phyloP scores from a whole-genome alignment of 2,888 invertebrate species.

The Myopa tessellatipennis region DNA sequence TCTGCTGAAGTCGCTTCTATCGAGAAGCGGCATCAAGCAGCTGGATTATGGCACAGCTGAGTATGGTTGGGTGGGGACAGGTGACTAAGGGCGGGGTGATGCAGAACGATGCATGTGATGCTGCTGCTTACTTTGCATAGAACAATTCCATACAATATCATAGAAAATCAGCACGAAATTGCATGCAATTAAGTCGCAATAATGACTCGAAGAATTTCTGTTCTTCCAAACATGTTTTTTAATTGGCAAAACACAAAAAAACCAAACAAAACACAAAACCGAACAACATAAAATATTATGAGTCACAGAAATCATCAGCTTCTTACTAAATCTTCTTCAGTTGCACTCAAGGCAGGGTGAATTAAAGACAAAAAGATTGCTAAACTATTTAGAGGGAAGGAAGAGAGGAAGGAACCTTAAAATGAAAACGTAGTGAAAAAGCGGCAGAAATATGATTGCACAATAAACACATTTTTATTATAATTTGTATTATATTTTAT shows the following conservation, averaged over 20 bases:
- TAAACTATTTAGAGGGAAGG: no score
- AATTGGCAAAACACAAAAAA: not conserved
- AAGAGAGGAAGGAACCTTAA: no score
- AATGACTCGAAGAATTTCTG: constrained; percentile 1
- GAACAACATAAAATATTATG: no score
- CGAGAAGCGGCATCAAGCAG: constrained; percentile 2
- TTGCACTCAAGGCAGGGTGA: no score
- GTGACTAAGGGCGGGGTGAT: not conserved
- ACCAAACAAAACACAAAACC: no score
- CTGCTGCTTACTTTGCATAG: not conserved
- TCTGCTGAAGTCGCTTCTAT: not conserved
- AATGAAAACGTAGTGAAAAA: no score
- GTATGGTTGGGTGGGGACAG: not conserved
- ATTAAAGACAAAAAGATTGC: no score
- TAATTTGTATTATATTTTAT: no score
- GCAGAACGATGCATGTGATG: not conserved
- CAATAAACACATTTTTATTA: no score
- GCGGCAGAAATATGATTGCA: no score
- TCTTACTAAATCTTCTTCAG: no score
- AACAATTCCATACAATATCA: constrained; percentile 18
- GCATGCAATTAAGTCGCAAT: constrained; percentile 33
- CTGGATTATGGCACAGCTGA: not conserved
- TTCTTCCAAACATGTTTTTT: not conserved
- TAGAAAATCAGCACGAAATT: constrained; percentile 32
- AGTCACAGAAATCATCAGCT: not conserved